These are phyloP conservation scores for Cacatua alba DNA, from an alignment of 2,113 vertebrate species.

Conservation along the genomic window DNA sequence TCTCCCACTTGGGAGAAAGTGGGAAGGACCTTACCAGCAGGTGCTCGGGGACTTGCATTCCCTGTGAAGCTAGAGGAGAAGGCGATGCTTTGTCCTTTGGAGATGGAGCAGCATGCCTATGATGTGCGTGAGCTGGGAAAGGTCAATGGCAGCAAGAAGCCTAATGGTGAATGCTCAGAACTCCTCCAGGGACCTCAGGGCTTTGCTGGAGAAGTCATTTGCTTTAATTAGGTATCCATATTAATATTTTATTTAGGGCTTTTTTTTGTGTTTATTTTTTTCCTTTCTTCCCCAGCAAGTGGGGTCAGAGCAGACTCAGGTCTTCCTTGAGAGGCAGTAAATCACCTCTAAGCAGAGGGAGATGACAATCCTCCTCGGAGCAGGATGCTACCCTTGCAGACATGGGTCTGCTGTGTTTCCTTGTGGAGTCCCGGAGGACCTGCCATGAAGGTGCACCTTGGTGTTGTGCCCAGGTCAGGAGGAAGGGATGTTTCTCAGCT, in stretches of 20 bases:
- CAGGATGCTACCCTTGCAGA: neutral
- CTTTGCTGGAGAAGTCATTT: neutral
- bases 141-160: neutral
- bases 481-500: neutral
- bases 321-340: neutral
- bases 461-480: neutral
- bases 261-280: neutral
- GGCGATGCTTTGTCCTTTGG: neutral
- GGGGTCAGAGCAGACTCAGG: neutral
- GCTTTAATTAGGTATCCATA: neutral
- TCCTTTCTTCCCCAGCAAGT: neutral
- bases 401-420: neutral
- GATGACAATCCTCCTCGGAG: neutral
- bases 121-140: neutral
- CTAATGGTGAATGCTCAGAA: neutral
- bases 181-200: neutral
- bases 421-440: neutral
- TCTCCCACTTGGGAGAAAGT: neutral
- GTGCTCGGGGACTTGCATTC: neutral
- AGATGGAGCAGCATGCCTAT: neutral
- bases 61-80: neutral
- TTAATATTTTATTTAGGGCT: conserved; percentile 20
- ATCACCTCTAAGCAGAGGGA: neutral
- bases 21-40: neutral
- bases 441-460: neutral